Base-by-base conservation (phyloP, 37 sponge, comb jelly and placozoan species). In the Chondrosia reniformis region DNA sequence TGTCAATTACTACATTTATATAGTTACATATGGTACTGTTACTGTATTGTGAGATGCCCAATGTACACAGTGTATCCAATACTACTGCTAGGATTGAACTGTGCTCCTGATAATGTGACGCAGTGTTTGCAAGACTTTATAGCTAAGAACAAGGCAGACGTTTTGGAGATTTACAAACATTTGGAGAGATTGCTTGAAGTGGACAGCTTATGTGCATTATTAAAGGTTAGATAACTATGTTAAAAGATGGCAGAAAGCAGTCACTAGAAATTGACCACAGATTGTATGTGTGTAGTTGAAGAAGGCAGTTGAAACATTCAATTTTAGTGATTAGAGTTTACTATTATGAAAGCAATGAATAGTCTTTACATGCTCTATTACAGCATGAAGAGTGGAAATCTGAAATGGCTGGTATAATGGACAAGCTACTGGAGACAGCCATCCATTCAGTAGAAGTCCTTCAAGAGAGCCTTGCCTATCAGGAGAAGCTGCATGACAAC, bases 101-200 rank as follows among this genome's bases (percentile, higher is more conserved):
- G 72, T 40, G 19, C 72, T 43, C n/a, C 36, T 24, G 72, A 69
- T 21, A 39, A 69, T 7, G 44, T 69, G 41, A 42, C 72, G 2
- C 44, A 41, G 2, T 69, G 72, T 25, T 43, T 69, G 39, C 44
- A 69, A 17, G 25, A 39, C 36, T 34, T 69, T 17, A 44, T 69
- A 44, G 44, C 43, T 7, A 69, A 44, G 42, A 13, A 69, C 13
- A 28, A 12, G 7, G 72, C 24, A 40, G 72, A 40, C 24, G 72
- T 34, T 15, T 25, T 38, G 5, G 72, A 69, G 36, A 34, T 69
- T 41, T 69, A 69, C 43, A 69, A 39, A 25, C 72, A 69, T 7
- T 44, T 69, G 39, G 72, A 69, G 37, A 69, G 72, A 39, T 24
- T 69, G 37, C 15, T 69, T 25, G 44, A 69, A 69, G 72, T 69